Base-by-base conservation (phyloP, 2,113 vertebrate species). In the Paraplagusia blochii region DNA sequence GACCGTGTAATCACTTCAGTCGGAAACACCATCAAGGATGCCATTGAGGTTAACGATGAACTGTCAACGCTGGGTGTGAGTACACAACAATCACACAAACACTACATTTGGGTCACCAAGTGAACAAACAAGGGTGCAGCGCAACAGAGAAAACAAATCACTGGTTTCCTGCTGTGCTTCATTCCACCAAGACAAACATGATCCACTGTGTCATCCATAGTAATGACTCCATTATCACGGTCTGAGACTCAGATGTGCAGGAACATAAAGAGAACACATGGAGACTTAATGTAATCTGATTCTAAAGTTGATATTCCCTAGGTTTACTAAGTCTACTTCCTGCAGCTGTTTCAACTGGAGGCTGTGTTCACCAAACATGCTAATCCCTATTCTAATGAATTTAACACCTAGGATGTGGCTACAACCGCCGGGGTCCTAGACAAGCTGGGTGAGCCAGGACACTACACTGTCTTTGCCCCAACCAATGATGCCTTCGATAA, bases 391-490 rank as follows among this genome's bases (percentile, higher is more conserved):
- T 8, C 44, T 39, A 11, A 17, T 66, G 14, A 65, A 51, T 47
- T 64, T n/a, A 53, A 8, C 39, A 9, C 89, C 22, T 75, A 99
- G 97, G 88, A 90, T 54, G 66, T 94, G 34, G 91, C 89, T 67
- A 76, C 88, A 68, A 90, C 80, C 0, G 84, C 95, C 19, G 92
- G 89, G 46, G 58, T 96, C 38, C 2, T 95, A 77, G 92, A 93
- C n/a, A 84, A 84, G 45, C 89, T 99, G 62, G 94, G 93, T 40
- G 71, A 90, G 79, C 77, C 91, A 1, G 96, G 95, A 16, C 93
- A 97, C 69, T 97, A 90, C 76, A 99, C 97, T 8, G 81, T 99
- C 15, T 98, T 99, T 77, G 96, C 95, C 59, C 97, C 97, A 15
- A 99, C 94, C 72, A 95, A 99, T 36, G 88, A 93, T 6, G 97